Percentiles rank a stretch among this genome's conserved stretches.
Conservation (phyloP, 2,113 vertebrate genomes). For the Natator depressus region DNA sequence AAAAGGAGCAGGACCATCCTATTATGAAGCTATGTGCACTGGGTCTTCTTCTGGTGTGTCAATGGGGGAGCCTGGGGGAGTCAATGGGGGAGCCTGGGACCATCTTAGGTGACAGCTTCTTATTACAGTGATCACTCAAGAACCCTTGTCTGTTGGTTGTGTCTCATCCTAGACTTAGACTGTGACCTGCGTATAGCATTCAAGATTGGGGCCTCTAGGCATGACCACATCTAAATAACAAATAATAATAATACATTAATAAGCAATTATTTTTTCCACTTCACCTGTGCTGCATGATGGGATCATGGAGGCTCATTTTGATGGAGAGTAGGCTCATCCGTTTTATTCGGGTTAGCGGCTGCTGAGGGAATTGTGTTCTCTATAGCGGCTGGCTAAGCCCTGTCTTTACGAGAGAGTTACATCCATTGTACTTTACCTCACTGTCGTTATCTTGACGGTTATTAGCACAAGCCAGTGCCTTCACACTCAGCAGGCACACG, state of each 20-base stretch:
- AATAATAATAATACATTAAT: background rate
- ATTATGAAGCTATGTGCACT: background rate
- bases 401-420: background rate
- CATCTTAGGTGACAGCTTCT: background rate
- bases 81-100: background rate
- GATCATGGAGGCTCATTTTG: background rate
- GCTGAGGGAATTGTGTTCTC: background rate
- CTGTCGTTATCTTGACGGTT: background rate
- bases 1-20: background rate
- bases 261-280: background rate
- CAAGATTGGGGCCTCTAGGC: background rate
- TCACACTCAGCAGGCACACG: background rate
- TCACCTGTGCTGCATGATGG: background rate
- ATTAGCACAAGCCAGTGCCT: background rate
- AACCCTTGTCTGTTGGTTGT: background rate
- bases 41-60: background rate
- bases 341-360: background rate
- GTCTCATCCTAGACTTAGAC: background rate
- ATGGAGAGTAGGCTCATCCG: background rate
- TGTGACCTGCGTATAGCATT: background rate
- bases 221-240: background rate
- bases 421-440: background rate
- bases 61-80: no score
- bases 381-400: background rate
- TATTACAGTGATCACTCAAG: background rate